Percentiles rank a stretch among this genome's conserved stretches.
Evolutionary conservation across 2,888 invertebrate genomes (phyloP).

Genomic region (Athetis lepigone): DNA sequence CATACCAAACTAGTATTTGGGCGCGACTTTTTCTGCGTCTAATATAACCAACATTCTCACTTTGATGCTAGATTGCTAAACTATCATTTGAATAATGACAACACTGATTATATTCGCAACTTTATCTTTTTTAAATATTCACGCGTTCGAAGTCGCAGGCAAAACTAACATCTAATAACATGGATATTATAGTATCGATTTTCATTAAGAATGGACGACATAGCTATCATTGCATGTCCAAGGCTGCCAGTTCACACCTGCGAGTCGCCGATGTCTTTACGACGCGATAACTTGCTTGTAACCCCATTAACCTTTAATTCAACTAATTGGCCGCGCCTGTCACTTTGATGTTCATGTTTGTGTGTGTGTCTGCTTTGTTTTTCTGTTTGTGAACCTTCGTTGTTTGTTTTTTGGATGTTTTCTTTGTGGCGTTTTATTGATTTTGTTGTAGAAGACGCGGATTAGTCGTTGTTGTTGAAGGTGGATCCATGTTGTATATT

Average conservation of each 20-base stretch:
- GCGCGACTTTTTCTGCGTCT: too few relatives aligned
- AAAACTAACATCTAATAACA: not conserved
- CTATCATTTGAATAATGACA: too few relatives aligned
- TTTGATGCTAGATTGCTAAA: too few relatives aligned
- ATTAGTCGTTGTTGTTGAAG: not conserved
- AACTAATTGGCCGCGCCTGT: slow-evolving; percentile 53
- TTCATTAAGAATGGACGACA: slow-evolving; percentile 48
- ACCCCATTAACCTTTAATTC: slow-evolving; percentile 59
- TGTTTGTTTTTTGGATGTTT: not conserved
- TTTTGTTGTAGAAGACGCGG: not conserved
- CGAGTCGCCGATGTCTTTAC: slow-evolving; percentile 45
- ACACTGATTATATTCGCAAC: too few relatives aligned
- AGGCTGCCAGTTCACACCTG: slow-evolving; percentile 50
- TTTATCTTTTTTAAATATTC: not conserved
- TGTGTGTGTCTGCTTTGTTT: slow-evolving; percentile 12
- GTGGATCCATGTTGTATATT: not conserved
- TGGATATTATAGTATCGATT: slow-evolving; percentile 44
- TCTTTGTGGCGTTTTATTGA: slow-evolving; percentile 7
- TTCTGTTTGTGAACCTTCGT: not conserved
- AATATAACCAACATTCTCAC: too few relatives aligned
- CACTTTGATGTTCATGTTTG: slow-evolving; percentile 22
- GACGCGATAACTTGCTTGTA: slow-evolving; percentile 38
- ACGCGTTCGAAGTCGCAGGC: not conserved
- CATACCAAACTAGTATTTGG: too few relatives aligned
- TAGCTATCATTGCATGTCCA: slow-evolving; percentile 46